Conservation (phyloP, 2,113 vertebrate genomes). For the Cheirogaleus medius region DNA sequence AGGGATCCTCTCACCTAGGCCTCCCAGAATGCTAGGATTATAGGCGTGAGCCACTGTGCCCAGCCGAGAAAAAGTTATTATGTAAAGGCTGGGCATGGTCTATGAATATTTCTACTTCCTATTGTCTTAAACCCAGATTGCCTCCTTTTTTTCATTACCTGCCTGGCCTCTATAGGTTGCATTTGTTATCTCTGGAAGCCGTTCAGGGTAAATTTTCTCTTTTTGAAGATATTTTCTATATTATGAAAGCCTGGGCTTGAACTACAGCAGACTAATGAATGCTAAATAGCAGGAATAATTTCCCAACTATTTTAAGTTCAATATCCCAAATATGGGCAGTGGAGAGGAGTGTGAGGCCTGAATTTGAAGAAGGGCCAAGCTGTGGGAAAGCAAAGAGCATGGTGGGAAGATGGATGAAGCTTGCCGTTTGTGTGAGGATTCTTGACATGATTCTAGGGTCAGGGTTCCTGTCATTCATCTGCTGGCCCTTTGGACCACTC, state of each 20-base stretch:
- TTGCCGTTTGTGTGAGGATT: background rate
- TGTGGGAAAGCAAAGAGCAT: background rate
- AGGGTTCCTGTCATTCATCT: background rate
- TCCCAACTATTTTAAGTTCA: background rate
- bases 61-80: background rate
- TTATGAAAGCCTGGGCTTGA: background rate
- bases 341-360: background rate
- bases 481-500: background rate
- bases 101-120: conserved; percentile 9
- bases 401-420: background rate
- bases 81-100: background rate
- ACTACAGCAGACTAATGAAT: background rate
- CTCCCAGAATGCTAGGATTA: too few relatives aligned
- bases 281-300: background rate
- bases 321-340: background rate
- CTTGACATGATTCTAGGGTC: conserved; percentile 54
- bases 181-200: background rate
- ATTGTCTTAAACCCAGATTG: background rate
- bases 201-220: background rate
- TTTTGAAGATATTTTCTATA: background rate
- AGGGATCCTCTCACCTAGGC: too few relatives aligned
- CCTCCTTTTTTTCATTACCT: background rate
- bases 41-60: too few relatives aligned
- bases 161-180: background rate
- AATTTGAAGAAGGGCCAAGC: background rate